A percentile compares a stretch with the other conserved stretches of the same genome.
phyloP scores from a whole-genome alignment of 2,797 vertebrate species.

The Spinus olivaceus region DNA sequence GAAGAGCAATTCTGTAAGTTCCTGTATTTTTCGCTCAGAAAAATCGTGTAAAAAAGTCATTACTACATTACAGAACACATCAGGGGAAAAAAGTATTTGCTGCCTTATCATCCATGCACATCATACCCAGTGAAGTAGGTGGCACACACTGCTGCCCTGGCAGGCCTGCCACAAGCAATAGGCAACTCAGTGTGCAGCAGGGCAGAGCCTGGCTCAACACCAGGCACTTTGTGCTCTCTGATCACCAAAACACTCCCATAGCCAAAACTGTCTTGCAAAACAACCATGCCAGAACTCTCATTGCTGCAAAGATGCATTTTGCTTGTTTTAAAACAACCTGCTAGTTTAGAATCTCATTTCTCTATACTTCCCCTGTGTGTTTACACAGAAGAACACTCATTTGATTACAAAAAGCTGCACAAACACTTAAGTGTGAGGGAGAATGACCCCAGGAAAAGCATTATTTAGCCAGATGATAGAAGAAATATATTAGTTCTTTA shows the following conservation, averaged over 20 bases:
- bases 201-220: not conserved
- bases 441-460: not conserved
- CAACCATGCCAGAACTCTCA: not conserved
- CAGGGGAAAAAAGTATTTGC: not conserved
- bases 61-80: not conserved
- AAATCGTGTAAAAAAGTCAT: rapidly evolving
- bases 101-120: not conserved
- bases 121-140: not conserved
- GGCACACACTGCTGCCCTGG: no score
- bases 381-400: not conserved
- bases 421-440: not conserved
- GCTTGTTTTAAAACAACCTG: not conserved
- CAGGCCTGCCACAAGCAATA: not conserved
- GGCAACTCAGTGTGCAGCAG: not conserved
- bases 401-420: not conserved
- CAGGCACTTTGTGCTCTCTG: not conserved
- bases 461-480: not conserved
- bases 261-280: not conserved
- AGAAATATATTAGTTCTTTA: not conserved
- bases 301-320: not conserved
- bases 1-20: not conserved
- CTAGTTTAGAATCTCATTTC: not conserved
- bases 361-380: not conserved
- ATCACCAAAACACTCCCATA: not conserved
- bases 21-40: not conserved